phyloP scores from a whole-genome alignment of 2,888 invertebrate genomes.

The Drosophila cognata region DNA sequence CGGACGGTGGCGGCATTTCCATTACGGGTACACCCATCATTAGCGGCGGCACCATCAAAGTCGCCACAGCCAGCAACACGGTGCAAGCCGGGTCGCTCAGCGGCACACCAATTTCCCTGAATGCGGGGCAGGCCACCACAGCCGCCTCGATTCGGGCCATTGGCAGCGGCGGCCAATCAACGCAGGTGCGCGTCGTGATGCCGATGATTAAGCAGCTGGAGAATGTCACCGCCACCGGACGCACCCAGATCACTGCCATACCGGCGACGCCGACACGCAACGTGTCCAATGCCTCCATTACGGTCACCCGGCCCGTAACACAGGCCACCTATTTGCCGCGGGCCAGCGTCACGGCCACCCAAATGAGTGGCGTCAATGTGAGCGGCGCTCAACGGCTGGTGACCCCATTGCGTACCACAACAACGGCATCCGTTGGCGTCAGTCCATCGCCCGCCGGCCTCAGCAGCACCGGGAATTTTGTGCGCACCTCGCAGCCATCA shows the following conservation, averaged over 20 bases:
- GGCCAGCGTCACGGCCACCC: constrained; percentile 83
- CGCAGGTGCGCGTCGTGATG: constrained; percentile 84
- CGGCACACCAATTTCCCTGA: constrained; percentile 74
- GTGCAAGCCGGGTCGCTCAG: constrained; percentile 65
- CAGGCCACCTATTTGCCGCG: constrained; percentile 84
- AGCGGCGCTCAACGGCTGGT: constrained; percentile 80
- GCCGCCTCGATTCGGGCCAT: constrained; percentile 82
- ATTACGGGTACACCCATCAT: constrained; percentile 61
- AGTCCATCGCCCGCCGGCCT: constrained; percentile 74
- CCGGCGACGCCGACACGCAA: constrained; percentile 81
- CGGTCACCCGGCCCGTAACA: constrained; percentile 84
- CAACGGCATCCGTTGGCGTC: constrained; percentile 63
- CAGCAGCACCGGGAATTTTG: constrained; percentile 79
- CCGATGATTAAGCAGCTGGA: constrained; percentile 86
- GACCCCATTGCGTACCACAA: constrained; percentile 82
- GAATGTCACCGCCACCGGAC: constrained; percentile 74
- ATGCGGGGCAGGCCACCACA: constrained; percentile 76
- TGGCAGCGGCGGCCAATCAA: constrained; percentile 82
- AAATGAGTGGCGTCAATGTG: constrained; percentile 78
- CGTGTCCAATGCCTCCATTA: constrained; percentile 85
- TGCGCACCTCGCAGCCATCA: constrained; percentile 83
- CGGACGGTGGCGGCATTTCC: constrained; percentile 79
- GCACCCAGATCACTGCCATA: constrained; percentile 84
- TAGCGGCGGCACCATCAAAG: constrained; percentile 77
- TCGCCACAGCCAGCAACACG: constrained; percentile 66